Evolutionary conservation across 2,113 vertebrate genomes (phyloP).

Genomic region (Pyxicephalus adspersus): DNA sequence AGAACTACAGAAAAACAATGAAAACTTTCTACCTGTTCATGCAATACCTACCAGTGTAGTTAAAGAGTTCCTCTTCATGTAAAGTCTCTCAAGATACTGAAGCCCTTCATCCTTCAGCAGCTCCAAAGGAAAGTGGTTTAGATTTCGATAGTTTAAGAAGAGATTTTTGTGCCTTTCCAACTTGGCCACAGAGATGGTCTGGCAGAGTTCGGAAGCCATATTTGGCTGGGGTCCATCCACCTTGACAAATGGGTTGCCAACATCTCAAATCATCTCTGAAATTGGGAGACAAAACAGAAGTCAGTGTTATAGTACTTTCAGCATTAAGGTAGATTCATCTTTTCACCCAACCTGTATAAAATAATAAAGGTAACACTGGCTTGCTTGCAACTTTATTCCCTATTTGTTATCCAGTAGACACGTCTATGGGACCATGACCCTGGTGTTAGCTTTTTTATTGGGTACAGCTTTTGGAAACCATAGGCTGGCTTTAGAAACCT

Average conservation of each 20-base stretch:
- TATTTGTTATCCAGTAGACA: no score
- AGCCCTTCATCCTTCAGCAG: slow-evolving; percentile 91
- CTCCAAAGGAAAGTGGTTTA: slow-evolving; percentile 88
- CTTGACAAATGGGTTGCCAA: not conserved
- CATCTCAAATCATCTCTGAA: slow-evolving; percentile 69
- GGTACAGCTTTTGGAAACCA: no score
- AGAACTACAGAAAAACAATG: no score
- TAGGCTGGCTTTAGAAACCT: no score
- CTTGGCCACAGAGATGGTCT: slow-evolving; percentile 90
- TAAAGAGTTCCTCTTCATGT: slow-evolving; percentile 97
- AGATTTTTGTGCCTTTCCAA: slow-evolving; percentile 95
- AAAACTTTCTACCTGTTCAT: no score
- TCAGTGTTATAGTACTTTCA: no score
- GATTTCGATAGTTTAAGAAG: slow-evolving; percentile 92
- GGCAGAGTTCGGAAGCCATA: slow-evolving; percentile 93
- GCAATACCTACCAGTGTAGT: slow-evolving; percentile 84
- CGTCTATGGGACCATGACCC: no score
- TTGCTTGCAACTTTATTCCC: no score
- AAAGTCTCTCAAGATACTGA: slow-evolving; percentile 92
- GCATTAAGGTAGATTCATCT: no score
- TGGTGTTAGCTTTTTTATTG: no score
- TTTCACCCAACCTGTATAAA: no score
- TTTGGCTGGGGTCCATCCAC: slow-evolving; percentile 61
- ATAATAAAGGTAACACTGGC: no score
- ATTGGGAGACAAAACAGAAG: slow-evolving; percentile 9